A percentile compares a stretch with the other conserved stretches of the same genome.
phyloP scores from a whole-genome alignment of 2,797 vertebrate genomes.

The Chaenodraco wilsoni region DNA sequence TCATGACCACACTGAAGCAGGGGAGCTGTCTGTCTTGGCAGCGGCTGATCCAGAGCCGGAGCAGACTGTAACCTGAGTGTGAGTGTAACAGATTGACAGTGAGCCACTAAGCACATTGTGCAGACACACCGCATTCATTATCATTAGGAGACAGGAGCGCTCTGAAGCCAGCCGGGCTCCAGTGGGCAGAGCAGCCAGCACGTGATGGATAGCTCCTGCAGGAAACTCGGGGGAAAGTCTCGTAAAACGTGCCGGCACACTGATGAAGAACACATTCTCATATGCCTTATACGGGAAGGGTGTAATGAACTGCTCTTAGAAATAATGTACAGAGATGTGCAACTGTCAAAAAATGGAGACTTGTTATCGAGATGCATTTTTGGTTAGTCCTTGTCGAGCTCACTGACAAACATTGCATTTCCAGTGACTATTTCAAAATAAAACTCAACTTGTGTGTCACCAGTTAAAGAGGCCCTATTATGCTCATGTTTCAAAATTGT shows the following conservation, averaged over 20 bases:
- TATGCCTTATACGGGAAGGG: conserved; percentile 17
- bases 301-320: conserved; percentile 26
- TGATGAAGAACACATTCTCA: conserved; percentile 41
- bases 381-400: too few species aligned
- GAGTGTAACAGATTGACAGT: conserved; percentile 69
- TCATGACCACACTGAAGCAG: conserved; percentile 18
- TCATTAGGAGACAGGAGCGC: conserved; percentile 70
- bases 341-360: neutral
- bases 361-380: too few species aligned
- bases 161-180: conserved; percentile 72
- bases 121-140: conserved; percentile 76
- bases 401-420: too few species aligned
- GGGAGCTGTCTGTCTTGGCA: conserved; percentile 34
- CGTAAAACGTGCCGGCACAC: conserved; percentile 35
- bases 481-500: too few species aligned
- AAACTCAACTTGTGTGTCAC: too few species aligned
- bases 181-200: conserved; percentile 52
- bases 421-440: too few species aligned
- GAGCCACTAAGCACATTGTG: conserved; percentile 59
- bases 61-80: conserved; percentile 65
- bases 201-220: conserved; percentile 44
- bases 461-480: too few species aligned
- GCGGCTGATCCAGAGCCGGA: neutral
- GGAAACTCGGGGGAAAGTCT: conserved; percentile 41
- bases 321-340: conserved; percentile 24